Evolutionary conservation across 2,888 invertebrate species (phyloP), one percentile per base, ranked within the genome.

Genomic region (Volucella inflata): DNA sequence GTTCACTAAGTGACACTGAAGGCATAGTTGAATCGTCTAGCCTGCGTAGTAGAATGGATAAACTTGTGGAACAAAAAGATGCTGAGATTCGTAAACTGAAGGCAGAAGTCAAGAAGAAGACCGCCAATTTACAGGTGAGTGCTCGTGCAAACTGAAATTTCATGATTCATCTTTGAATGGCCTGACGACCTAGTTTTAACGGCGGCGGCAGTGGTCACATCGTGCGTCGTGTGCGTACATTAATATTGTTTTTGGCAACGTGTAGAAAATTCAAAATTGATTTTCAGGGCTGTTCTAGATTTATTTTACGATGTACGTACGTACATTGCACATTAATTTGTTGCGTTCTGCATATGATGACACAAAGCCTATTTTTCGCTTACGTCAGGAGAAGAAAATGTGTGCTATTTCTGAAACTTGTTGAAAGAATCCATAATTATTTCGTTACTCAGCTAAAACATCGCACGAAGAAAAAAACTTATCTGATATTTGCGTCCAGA

Each of bases 61-160:
- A 90, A 46, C 67, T 90, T 9, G 85, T 91, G 12, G 84, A 81
- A 6, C 93, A 93, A 87, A 94, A 94, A 90, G 93, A 94, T 88
- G 92, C 92, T 85, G 93, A 93, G 75, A 94, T 94, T 76, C 93
- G 92, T 87, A 93, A 93, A 88, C 90, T 94, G 75, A 93, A 94
- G 90, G 74, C 88, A 2, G 92, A 92, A 72, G 88, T 91, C 2
- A 91, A 91, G 75, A 91, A 91, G 87, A 91, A 91, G 88, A 91
- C 91, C 3, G 90, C 91, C 11, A 90, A 91, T 87, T 88, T 92
- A 87, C 92, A 91, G 89, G 90, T 89, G 87, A 87, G 83, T 51
- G 3, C 9, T n/a, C 6, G 2, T 46, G 21, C 4, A 42, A 21
- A 60, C 50, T 30, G 16, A 12, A 30, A 57, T 42, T 59, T 65